Evolutionary conservation across 2,113 vertebrate species (phyloP).

Genomic region (Phyllostomus discolor): DNA sequence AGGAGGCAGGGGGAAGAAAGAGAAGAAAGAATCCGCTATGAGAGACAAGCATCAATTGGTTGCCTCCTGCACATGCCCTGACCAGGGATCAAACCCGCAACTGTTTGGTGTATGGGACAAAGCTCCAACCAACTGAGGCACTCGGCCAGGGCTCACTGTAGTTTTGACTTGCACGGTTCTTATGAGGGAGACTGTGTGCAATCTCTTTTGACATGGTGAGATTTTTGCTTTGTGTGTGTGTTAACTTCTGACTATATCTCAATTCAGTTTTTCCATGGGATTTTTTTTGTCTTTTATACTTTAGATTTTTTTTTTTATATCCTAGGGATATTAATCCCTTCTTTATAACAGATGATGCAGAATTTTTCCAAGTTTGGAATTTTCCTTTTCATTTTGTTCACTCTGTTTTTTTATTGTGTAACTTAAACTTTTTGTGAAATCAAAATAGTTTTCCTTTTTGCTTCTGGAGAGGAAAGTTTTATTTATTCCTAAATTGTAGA

Average conservation of each 20-base stretch:
- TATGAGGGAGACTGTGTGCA: neutral
- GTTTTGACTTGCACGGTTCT: neutral
- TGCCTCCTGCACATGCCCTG: too few relatives aligned
- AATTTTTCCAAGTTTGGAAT: neutral
- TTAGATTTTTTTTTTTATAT: neutral
- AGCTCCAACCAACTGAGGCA: too few relatives aligned
- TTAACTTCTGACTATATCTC: neutral
- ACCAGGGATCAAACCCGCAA: too few relatives aligned
- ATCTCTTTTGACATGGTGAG: neutral
- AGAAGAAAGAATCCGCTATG: too few relatives aligned
- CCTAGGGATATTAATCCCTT: neutral
- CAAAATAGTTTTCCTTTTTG: neutral
- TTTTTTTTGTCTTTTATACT: neutral
- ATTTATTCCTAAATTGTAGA: neutral
- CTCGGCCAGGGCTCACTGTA: too few relatives aligned
- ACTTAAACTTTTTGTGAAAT: neutral
- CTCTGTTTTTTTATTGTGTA: neutral
- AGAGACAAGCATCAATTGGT: too few relatives aligned
- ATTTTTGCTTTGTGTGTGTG: neutral
- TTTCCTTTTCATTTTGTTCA: neutral
- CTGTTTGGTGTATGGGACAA: too few relatives aligned
- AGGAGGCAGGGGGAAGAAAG: too few relatives aligned
- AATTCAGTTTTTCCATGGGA: neutral
- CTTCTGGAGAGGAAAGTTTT: neutral
- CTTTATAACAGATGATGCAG: neutral